A percentile compares a stretch with the other conserved stretches of the same genome.
Conservation (phyloP, 2,797 vertebrate genomes). For the Enteromius viviparus region DNA sequence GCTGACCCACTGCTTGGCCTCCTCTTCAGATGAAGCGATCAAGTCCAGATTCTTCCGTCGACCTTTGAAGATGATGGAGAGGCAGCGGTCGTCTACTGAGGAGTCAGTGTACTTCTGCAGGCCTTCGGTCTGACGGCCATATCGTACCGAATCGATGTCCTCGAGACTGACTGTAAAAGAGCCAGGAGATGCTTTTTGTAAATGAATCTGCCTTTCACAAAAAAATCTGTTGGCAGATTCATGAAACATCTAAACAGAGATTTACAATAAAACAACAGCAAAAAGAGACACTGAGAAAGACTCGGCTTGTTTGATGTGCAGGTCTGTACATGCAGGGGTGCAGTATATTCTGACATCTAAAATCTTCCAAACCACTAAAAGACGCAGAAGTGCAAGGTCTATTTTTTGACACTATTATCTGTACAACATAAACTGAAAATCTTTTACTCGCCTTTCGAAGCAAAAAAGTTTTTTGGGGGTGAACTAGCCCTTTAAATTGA, state of each 20-base stretch:
- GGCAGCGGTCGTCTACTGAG: constrained; percentile 82
- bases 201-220: background rate
- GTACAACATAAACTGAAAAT: too few species aligned
- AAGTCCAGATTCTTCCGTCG: constrained; percentile 89
- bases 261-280: background rate
- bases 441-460: too few species aligned
- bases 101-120: constrained; percentile 84
- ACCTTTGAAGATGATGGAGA: constrained; percentile 93
- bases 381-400: background rate
- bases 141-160: constrained; percentile 90
- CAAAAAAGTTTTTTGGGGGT: too few species aligned
- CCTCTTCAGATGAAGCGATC: constrained; percentile 74
- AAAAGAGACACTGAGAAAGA: too few species aligned
- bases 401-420: background rate
- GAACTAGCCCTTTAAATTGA: background rate
- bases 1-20: constrained; percentile 83
- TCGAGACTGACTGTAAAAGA: constrained; percentile 84
- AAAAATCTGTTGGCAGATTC: background rate
- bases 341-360: background rate
- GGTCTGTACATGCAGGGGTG: background rate
- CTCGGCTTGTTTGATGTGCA: background rate
- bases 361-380: background rate
- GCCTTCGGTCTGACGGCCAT: constrained; percentile 90
- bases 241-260: background rate
- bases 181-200: background rate